Conservation (phyloP, 23 tunicate species). For the Trididemnum nubilum region DNA sequence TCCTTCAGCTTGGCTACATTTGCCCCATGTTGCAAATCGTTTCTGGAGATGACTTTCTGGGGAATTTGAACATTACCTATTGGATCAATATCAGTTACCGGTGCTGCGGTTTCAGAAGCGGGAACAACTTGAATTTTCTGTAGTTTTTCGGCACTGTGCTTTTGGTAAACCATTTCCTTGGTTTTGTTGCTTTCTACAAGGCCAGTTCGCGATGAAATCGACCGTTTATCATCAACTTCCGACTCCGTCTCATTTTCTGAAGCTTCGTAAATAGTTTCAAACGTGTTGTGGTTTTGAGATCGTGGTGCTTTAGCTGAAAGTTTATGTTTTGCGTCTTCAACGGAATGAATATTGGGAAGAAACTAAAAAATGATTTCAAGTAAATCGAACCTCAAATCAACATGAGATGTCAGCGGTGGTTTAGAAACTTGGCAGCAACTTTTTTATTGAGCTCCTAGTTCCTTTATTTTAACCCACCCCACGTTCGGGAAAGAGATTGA, state of each 20-base stretch:
- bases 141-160: conserved; percentile 21
- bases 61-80: not conserved
- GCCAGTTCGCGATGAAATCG: not conserved
- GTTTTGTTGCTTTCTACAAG: not conserved
- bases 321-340: too few relatives aligned
- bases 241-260: conserved; percentile 24
- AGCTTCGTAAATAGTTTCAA: conserved; percentile 62
- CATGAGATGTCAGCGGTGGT: too few relatives aligned
- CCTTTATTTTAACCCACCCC: too few relatives aligned
- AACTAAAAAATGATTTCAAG: too few relatives aligned
- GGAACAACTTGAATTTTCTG: conserved; percentile 31
- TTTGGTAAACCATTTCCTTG: conserved; percentile 19
- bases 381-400: too few relatives aligned
- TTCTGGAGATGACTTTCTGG: not conserved
- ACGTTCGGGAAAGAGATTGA: too few relatives aligned
- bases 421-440: too few relatives aligned
- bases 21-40: not conserved
- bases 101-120: not conserved
- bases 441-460: too few relatives aligned
- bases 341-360: not conserved
- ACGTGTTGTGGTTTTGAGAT: not conserved
- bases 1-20: not conserved
- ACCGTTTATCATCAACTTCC: conserved; percentile 18
- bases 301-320: not conserved
- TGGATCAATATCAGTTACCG: not conserved